A percentile compares a stretch with the other conserved stretches of the same genome.
These are phyloP conservation scores for Yoshiicerus persimilis DNA, from an alignment of 1,140 invertebrate genomes.

Conservation along the genomic window DNA sequence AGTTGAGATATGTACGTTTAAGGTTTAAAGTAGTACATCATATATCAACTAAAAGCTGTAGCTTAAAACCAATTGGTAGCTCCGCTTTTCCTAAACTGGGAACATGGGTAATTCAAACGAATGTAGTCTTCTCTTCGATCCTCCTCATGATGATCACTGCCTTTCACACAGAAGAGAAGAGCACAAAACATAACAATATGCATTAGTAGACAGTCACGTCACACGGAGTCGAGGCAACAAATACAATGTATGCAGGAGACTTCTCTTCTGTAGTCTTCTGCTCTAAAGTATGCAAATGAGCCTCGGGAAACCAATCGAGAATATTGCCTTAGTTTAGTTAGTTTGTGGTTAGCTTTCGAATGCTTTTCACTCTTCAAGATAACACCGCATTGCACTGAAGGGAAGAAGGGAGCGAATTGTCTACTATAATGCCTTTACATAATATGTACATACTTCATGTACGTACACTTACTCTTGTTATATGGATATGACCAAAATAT, in stretches of 20 bases:
- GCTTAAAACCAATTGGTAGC: neutral
- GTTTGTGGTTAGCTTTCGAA: slow-evolving; percentile 37
- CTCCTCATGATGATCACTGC: neutral
- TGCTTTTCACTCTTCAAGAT: slow-evolving; percentile 38
- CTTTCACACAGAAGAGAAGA: neutral
- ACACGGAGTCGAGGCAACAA: neutral
- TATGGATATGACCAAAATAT: neutral
- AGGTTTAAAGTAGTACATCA: neutral
- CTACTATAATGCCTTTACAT: neutral
- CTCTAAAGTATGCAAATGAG: slow-evolving; percentile 36
- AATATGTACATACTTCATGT: neutral
- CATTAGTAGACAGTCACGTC: neutral
- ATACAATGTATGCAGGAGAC: neutral
- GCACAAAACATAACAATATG: neutral
- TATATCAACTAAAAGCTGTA: neutral
- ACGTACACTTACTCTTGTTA: neutral
- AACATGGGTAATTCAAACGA: neutral
- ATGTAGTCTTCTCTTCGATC: neutral
- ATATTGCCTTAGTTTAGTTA: slow-evolving; percentile 44
- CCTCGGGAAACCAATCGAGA: slow-evolving; percentile 38
- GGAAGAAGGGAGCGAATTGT: neutral
- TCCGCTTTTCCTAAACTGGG: neutral
- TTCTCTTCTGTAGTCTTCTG: neutral
- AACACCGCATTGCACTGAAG: neutral
- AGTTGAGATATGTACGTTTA: neutral